A percentile compares a stretch with the other conserved stretches of the same genome.
These are phyloP conservation scores for Platynereis dumerilii DNA, from an alignment of 2,888 invertebrate genomes.

Conservation along the genomic window DNA sequence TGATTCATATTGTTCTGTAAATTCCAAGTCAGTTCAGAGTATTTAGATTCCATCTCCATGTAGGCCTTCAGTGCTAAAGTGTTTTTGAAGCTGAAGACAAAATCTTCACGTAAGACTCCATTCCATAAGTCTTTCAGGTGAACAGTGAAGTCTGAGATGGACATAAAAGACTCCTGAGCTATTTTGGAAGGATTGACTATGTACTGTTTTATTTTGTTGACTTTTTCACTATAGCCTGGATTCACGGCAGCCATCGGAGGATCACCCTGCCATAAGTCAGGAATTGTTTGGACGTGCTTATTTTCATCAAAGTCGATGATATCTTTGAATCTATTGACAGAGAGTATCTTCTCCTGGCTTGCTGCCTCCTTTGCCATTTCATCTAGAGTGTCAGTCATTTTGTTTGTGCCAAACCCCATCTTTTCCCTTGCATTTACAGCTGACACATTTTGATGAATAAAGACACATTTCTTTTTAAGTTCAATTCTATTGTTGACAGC, in stretches of 20 bases:
- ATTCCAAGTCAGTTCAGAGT: too few relatives aligned
- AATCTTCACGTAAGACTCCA: slow-evolving; percentile 23
- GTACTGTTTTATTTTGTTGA: slow-evolving; percentile 15
- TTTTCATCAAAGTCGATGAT: slow-evolving; percentile 22
- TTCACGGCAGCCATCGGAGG: slow-evolving; percentile 29
- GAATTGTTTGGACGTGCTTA: slow-evolving; percentile 15
- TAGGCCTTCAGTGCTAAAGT: slow-evolving; percentile 23
- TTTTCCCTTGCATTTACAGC: too few relatives aligned
- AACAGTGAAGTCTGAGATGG: neutral
- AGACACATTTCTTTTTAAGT: slow-evolving; percentile 16
- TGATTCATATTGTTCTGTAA: too few relatives aligned
- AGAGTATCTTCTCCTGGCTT: too few relatives aligned
- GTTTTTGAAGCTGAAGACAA: slow-evolving; percentile 26
- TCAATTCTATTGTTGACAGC: slow-evolving; percentile 9
- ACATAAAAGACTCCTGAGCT: slow-evolving; percentile 14
- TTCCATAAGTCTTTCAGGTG: slow-evolving; percentile 19
- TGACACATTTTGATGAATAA: slow-evolving; percentile 28
- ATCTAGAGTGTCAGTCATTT: too few relatives aligned
- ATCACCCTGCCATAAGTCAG: slow-evolving; percentile 27
- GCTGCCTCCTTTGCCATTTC: too few relatives aligned
- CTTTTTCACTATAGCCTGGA: slow-evolving; percentile 21
- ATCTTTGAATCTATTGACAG: slow-evolving; percentile 14
- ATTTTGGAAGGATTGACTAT: too few relatives aligned
- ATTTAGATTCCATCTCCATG: neutral
- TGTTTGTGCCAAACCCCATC: too few relatives aligned